Evolutionary conservation across 1,140 invertebrate genomes (phyloP), one percentile per base, ranked within the genome.

Genomic region (Ylistrum balloti): DNA sequence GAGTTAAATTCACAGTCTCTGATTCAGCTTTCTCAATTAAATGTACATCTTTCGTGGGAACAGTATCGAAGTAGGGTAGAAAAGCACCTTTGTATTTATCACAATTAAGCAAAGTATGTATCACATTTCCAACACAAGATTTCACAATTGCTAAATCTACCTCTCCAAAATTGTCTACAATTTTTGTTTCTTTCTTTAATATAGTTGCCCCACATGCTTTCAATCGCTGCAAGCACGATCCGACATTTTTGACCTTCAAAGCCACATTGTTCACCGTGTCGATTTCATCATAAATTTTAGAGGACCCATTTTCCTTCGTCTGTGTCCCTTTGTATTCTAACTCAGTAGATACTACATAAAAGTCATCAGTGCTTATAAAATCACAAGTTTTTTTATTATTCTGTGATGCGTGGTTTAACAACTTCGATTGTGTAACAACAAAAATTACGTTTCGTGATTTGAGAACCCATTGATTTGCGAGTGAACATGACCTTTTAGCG

Each of bases 241-340:
- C 89, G 0, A 97, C 93, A 93, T 97, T 93, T 90, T 95, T 95
- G 0, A 97, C 96, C 90, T 95, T 93, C n/a, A 97, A 92, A 33
- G 96, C 96, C 0, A 97, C 93, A 92, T 97, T 97, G 88, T 96
- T 96, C 0, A 97, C 96, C 22, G 97, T 95, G 90, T 97, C 96
- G 35, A 92, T 89, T 11, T 20, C 56, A 41, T 35, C 87, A 22
- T 38, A n/a, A 17, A 10, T 56, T 56, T 22, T 15, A 22, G 9
- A 5, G 48, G 13, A 9, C 86, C 32, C 20, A 28, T 33, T 28
- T 32, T 85, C 33, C 38, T 0, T 33, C 3, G 3, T 32, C 10
- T 28, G 28, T 45, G 28, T 13, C 34, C 88, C 22, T 48, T 45
- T 48, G 85, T 34, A 45, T 7, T 89, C 48, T 22, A 85, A 89